Base-by-base conservation (phyloP, 2,797 vertebrate genomes). In the Columba guinea region DNA sequence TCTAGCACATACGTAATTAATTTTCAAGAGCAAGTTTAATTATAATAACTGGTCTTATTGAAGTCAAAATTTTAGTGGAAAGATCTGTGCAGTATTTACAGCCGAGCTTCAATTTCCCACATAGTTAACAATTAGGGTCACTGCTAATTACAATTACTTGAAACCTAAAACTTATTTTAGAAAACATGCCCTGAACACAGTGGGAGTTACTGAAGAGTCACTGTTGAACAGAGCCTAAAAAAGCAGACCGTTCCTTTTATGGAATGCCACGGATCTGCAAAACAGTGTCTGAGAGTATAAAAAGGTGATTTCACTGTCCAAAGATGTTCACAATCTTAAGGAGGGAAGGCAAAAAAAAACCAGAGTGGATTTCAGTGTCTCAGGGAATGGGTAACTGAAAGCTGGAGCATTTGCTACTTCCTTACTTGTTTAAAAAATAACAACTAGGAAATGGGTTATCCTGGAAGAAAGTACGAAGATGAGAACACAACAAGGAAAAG, bases 21-120 rank as follows among this genome's bases (percentile, higher is more conserved):
- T 93, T 93, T 94, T 91, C 73, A 94, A 94, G 44, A 94, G 77
- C 73, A 70, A 75, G 28, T 95, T 96, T 97, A 97, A 97, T 91
- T 90, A 44, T 44, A 44, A 46, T 46, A 80, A 93, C 87, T 86
- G 90, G 91, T 81, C 97, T 82, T 96, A 95, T 15, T 95, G 89
- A 96, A 96, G 92, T 94, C 24, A 85, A 93, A 90, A 75, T 71
- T 93, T 89, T 69, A 78, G 68, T 77, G 35, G 90, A 84, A 80
- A 77, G 65, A 51, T 67, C 78, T 91, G 52, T 63, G 70, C 55
- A 68, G 78, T 94, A 93, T 94, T 97, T 89, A 87, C 28, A 94
- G 79, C 60, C 5, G 0, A 71, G 56, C 44, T 91, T 82, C 73
- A 78, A 5, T 96, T 85, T 92, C 79, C 80, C 44, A 95, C 84